These are phyloP conservation scores for Drosophila persimilis DNA, from an alignment of 1,140 invertebrate genomes.

Conservation along the genomic window DNA sequence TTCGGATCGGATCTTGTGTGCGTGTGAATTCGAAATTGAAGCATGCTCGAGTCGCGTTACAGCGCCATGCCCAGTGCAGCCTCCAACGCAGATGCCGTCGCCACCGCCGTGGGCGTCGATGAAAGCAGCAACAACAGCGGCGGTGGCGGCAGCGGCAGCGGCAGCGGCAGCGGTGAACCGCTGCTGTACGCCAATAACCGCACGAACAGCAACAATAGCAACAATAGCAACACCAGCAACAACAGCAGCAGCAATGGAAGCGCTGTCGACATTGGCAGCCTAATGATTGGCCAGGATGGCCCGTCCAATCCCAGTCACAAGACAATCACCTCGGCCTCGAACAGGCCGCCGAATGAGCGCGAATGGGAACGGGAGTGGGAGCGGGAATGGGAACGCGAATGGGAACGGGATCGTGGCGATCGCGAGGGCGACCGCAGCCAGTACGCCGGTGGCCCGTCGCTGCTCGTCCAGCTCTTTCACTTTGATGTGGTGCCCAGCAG, in stretches of 20 bases:
- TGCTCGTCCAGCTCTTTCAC: not conserved
- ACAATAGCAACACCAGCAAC: constrained; percentile 31
- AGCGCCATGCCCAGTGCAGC: constrained; percentile 33
- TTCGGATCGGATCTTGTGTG: no score
- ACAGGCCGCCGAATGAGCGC: no score
- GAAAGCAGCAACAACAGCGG: constrained; percentile 4
- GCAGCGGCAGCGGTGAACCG: not conserved
- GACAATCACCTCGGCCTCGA: no score
- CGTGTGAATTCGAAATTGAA: no score
- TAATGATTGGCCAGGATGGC: constrained; percentile 5
- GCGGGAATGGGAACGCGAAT: no score
- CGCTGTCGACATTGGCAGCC: constrained; percentile 23
- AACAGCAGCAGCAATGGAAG: constrained; percentile 38
- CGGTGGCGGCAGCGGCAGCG: constrained; percentile 5
- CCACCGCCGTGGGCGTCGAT: constrained; percentile 13
- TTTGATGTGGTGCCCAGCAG: constrained; percentile 20
- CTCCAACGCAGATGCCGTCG: constrained; percentile 7
- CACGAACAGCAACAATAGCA: constrained; percentile 21
- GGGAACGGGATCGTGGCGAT: no score
- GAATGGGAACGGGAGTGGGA: no score
- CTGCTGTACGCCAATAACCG: constrained; percentile 3
- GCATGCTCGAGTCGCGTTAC: constrained; percentile 63
- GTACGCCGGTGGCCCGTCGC: not conserved
- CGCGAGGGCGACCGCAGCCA: no score
- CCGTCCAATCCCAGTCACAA: no score